Conservation (phyloP, 2,113 vertebrate species). For the Agapornis roseicollis region DNA sequence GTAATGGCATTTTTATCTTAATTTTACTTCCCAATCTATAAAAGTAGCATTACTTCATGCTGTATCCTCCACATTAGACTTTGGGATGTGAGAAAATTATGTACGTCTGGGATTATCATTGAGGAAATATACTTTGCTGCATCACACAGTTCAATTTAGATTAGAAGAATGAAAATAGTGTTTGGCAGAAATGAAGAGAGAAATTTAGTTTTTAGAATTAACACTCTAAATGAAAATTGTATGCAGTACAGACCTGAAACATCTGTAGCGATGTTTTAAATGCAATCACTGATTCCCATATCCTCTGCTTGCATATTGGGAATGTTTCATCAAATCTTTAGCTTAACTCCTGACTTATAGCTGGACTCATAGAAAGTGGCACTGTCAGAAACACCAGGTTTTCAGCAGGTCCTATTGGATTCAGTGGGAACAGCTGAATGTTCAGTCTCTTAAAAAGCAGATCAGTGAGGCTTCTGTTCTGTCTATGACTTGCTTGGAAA, state of each 20-base stretch:
- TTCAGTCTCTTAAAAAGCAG: background rate
- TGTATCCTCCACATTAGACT: slow-evolving; percentile 13
- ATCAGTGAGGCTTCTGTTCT: background rate
- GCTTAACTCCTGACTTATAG: background rate
- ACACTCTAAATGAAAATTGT: background rate
- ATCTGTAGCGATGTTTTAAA: background rate
- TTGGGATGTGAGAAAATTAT: slow-evolving; percentile 3
- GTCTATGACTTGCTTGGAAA: background rate
- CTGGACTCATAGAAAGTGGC: background rate
- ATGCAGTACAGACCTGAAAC: background rate
- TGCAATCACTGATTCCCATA: background rate
- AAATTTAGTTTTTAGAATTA: slow-evolving; percentile 11
- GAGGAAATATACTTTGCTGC: slow-evolving; percentile 24
- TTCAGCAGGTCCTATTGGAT: background rate
- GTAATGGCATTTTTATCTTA: slow-evolving; percentile 48
- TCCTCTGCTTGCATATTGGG: background rate
- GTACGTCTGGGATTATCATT: background rate
- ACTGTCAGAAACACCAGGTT: background rate
- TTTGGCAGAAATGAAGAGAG: background rate
- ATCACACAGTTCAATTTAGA: slow-evolving; percentile 46
- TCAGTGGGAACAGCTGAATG: background rate
- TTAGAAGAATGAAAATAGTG: background rate
- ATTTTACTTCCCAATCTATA: slow-evolving; percentile 29
- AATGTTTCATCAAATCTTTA: background rate
- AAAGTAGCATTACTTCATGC: slow-evolving; percentile 6